A percentile compares a stretch with the other conserved stretches of the same genome.
Conservation (phyloP, 2,888 invertebrate genomes). For the Drosophila infuscata region DNA sequence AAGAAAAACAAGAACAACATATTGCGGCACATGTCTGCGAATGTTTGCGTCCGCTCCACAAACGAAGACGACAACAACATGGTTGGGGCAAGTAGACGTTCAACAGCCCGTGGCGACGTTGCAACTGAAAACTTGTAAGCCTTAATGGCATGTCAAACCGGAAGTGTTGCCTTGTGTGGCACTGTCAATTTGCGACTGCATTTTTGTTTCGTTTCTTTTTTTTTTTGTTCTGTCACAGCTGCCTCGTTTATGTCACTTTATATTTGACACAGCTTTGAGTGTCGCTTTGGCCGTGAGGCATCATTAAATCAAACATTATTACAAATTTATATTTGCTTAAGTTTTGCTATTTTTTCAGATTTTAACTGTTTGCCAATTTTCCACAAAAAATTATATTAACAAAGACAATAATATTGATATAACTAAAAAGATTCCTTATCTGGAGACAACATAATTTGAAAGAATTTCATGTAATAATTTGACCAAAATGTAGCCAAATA, state of each 20-base stretch:
- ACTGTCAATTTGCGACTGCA: slow-evolving; percentile 65
- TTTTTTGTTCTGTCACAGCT: slow-evolving; percentile 31
- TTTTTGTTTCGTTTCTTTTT: slow-evolving; percentile 9
- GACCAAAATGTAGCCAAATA: no score
- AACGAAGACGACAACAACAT: not conserved
- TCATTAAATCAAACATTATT: slow-evolving; percentile 58
- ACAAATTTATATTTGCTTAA: slow-evolving; percentile 1
- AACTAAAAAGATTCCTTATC: not conserved
- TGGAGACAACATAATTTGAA: not conserved
- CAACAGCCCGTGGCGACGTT: slow-evolving; percentile 42
- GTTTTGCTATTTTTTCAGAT: not conserved
- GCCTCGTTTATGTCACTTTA: slow-evolving; percentile 55
- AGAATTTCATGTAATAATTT: no score
- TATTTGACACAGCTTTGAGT: slow-evolving; percentile 49
- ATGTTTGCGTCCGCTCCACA: slow-evolving; percentile 42
- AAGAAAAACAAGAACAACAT: slow-evolving; percentile 28
- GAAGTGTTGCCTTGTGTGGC: slow-evolving; percentile 71
- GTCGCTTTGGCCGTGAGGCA: slow-evolving; percentile 56
- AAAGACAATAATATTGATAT: not conserved
- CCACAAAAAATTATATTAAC: not conserved
- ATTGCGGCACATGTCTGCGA: slow-evolving; percentile 49
- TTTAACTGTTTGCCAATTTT: not conserved
- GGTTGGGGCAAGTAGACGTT: not conserved
- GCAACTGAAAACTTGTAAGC: slow-evolving; percentile 44
- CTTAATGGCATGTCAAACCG: slow-evolving; percentile 57